A percentile compares a stretch with the other conserved stretches of the same genome.
These are phyloP conservation scores for Oreotrochilus melanogaster DNA, from an alignment of 2,113 vertebrate species.

Conservation along the genomic window DNA sequence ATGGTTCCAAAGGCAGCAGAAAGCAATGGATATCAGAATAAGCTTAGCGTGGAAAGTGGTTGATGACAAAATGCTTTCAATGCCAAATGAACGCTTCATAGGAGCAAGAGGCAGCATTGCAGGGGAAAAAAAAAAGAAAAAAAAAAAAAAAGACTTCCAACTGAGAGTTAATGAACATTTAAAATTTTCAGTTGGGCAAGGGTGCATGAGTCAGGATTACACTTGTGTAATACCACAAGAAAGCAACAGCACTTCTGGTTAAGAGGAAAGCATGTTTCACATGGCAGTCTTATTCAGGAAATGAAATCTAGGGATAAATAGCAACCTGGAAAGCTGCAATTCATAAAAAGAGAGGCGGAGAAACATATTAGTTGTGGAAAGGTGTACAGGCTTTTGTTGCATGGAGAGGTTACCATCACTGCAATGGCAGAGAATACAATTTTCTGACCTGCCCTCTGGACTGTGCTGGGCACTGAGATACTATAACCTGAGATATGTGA, in stretches of 20 bases:
- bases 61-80: neutral
- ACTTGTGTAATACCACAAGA: neutral
- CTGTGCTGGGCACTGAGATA: neutral
- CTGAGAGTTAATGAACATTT: neutral
- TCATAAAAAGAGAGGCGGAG: neutral
- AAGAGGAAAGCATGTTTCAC: neutral
- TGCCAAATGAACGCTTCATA: neutral
- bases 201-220: neutral
- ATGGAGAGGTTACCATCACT: neutral
- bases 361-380: neutral
- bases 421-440: accelerated
- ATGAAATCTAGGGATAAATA: neutral
- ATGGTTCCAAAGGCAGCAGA: neutral
- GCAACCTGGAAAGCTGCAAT: neutral
- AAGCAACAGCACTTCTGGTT: neutral
- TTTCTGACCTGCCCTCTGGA: neutral
- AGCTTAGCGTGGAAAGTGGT: neutral
- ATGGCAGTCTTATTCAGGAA: neutral
- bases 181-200: neutral
- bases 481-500: too few relatives aligned
- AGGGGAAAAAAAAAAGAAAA: neutral
- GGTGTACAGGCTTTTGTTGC: neutral
- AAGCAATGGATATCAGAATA: neutral
- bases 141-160: neutral
- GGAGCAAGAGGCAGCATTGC: neutral